Evolutionary conservation across 2,797 vertebrate genomes (phyloP).

Genomic region (Crenichthys baileyi): DNA sequence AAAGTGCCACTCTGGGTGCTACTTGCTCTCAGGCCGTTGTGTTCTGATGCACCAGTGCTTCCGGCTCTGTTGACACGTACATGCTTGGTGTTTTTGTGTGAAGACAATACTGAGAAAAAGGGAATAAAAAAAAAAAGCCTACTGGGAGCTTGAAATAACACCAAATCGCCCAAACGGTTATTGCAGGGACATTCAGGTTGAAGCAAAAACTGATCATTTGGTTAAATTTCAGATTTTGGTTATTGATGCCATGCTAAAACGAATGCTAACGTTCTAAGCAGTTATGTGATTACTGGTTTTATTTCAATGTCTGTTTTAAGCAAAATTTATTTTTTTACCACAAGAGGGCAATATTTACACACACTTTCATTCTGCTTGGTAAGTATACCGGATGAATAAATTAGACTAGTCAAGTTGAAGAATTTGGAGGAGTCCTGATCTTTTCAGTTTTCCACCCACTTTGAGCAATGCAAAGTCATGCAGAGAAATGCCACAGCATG

Average conservation of each 20-base stretch:
- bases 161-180: background rate
- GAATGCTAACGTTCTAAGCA: background rate
- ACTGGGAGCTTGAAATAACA: background rate
- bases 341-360: slow-evolving; percentile 25
- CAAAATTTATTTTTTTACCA: slow-evolving; percentile 8
- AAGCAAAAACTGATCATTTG: no score
- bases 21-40: slow-evolving; percentile 38
- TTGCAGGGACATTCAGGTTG: background rate
- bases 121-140: background rate
- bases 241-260: no score
- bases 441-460: no score
- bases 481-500: no score
- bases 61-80: slow-evolving; percentile 23
- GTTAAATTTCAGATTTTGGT: no score
- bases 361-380: background rate
- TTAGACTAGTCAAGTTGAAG: no score
- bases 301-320: background rate
- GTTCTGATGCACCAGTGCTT: slow-evolving; percentile 38
- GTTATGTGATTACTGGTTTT: background rate
- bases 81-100: slow-evolving; percentile 22
- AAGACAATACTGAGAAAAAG: slow-evolving; percentile 5
- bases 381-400: no score
- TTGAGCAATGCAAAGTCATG: no score
- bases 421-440: no score
- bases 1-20: slow-evolving; percentile 25